These are phyloP conservation scores for Felis chaus DNA, from an alignment of 2,113 vertebrate genomes.

Conservation along the genomic window DNA sequence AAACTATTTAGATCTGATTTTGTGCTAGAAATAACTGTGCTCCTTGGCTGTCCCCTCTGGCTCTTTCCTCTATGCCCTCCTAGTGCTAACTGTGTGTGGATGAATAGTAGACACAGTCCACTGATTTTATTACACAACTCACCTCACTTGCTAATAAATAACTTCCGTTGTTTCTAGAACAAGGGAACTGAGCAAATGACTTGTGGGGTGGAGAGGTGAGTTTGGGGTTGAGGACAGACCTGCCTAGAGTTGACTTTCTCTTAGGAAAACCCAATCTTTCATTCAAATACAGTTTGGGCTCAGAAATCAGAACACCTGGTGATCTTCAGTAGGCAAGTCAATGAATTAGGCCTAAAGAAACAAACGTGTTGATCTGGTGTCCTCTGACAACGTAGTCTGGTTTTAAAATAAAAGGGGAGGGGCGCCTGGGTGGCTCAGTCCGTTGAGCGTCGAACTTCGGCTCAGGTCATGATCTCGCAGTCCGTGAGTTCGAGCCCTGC, in stretches of 20 bases:
- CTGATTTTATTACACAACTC: slow-evolving; percentile 29
- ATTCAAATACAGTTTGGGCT: slow-evolving; percentile 8
- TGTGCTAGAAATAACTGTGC: not conserved
- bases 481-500: too few species aligned
- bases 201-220: not conserved
- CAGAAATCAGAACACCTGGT: not conserved
- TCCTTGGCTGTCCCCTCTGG: not conserved
- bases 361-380: not conserved
- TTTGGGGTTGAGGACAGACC: not conserved
- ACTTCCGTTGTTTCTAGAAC: not conserved
- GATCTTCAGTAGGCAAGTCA: not conserved
- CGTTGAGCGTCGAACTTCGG: accelerated
- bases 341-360: slow-evolving; percentile 36
- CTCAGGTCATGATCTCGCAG: too few species aligned
- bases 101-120: not conserved
- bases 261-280: not conserved
- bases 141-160: slow-evolving; percentile 24
- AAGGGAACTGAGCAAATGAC: not conserved
- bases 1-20: not conserved
- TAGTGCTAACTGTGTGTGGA: not conserved
- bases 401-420: slow-evolving; percentile 39
- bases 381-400: not conserved
- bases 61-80: not conserved
- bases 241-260: not conserved
- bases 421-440: too few species aligned